Percentiles rank a stretch among this genome's conserved stretches.
Conservation (phyloP, 1,140 invertebrate genomes). For the Alviniconcha marisindica region DNA sequence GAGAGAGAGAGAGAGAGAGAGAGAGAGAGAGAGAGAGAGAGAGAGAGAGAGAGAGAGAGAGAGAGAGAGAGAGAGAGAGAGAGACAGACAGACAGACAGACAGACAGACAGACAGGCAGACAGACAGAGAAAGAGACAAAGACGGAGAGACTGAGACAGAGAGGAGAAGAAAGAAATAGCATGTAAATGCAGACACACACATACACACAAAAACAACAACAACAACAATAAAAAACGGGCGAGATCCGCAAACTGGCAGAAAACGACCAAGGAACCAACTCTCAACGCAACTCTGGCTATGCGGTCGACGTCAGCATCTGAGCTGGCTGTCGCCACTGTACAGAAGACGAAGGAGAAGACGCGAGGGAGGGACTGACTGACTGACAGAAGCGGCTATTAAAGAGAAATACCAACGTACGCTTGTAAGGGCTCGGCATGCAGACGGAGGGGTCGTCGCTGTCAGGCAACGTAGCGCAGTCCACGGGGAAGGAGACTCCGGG, state of each 20-base stretch:
- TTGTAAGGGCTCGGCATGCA: conserved; percentile 61
- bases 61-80: background rate
- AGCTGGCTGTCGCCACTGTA: no score
- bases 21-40: background rate
- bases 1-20: conserved; percentile 16
- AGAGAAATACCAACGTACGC: conserved; percentile 51
- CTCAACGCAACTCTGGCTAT: no score
- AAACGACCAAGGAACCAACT: no score
- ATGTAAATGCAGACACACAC: conserved; percentile 9
- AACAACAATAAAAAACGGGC: no score
- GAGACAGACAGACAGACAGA: background rate
- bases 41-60: background rate
- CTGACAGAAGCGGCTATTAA: background rate
- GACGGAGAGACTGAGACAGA: background rate
- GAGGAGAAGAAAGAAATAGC: background rate
- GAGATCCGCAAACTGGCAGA: no score
- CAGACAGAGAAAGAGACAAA: background rate
- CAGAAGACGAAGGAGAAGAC: background rate
- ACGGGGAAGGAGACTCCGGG: conserved; percentile 48
- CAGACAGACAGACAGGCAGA: background rate
- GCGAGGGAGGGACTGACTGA: background rate
- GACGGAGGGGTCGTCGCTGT: conserved; percentile 54
- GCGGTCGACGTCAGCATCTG: no score
- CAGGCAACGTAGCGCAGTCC: conserved; percentile 59
- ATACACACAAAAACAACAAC: background rate